Conservation (phyloP, 2,797 vertebrate species). For the Sebastes nivosus region DNA sequence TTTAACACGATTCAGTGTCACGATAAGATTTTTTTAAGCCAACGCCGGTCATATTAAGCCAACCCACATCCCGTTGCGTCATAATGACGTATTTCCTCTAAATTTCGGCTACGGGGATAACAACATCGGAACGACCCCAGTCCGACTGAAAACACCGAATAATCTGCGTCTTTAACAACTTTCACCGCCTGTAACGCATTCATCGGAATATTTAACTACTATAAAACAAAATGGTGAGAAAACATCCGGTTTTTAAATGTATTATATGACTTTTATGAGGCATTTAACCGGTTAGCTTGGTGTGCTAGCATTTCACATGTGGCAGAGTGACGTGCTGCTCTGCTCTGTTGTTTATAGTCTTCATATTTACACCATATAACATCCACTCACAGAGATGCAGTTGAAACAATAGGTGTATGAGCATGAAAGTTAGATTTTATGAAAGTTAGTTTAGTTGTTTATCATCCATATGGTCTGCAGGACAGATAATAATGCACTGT, state of each 20-base stretch:
- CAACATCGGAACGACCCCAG: conserved; percentile 73
- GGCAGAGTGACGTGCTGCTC: conserved; percentile 7
- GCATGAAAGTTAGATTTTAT: rapidly evolving
- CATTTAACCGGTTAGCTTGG: conserved; percentile 27
- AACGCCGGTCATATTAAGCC: not conserved
- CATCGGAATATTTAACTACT: conserved; percentile 3
- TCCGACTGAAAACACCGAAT: conserved; percentile 39
- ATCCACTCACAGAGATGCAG: rapidly evolving
- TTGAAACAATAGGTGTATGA: not conserved
- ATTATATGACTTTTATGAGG: rapidly evolving
- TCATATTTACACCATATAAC: rapidly evolving
- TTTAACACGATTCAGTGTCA: not conserved
- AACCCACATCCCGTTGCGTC: not conserved
- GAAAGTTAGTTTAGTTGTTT: not conserved
- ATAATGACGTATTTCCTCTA: conserved; percentile 73
- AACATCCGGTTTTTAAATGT: rapidly evolving
- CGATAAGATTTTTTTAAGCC: not conserved
- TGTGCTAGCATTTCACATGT: conserved; percentile 64
- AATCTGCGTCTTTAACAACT: not conserved
- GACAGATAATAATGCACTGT: no score
- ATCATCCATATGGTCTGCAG: no score
- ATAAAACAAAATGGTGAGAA: conserved; percentile 79
- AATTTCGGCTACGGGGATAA: conserved; percentile 69
- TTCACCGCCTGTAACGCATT: not conserved
- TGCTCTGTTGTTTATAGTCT: not conserved